phyloP scores from a whole-genome alignment of 2,888 invertebrate genomes.

The Subacronicta megacephala region DNA sequence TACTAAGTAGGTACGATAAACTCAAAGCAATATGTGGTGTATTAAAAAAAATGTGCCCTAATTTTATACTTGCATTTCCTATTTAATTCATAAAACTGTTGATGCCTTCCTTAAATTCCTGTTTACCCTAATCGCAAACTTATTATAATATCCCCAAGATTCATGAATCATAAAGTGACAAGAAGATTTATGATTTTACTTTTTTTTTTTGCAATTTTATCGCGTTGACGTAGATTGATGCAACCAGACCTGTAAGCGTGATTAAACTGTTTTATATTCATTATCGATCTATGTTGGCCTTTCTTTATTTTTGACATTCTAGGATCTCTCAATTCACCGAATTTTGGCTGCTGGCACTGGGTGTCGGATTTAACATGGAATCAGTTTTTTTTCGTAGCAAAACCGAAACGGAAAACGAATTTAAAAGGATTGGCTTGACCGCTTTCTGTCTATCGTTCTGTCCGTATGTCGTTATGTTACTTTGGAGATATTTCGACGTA shows the following conservation, averaged over 20 bases:
- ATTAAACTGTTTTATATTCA: constrained; percentile 43
- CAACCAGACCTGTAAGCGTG: constrained; percentile 39
- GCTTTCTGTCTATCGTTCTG: not conserved
- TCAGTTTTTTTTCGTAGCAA: constrained; percentile 1
- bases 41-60: too few species aligned
- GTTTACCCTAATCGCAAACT: not conserved
- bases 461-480: not conserved
- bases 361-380: constrained; percentile 5
- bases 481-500: not conserved
- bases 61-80: too few species aligned
- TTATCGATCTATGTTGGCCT: constrained; percentile 14
- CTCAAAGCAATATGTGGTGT: too few species aligned
- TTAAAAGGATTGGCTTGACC: constrained; percentile 4
- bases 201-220: constrained; percentile 51
- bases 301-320: constrained; percentile 25
- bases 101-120: not conserved
- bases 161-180: constrained; percentile 44
- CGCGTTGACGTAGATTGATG: constrained; percentile 53
- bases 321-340: constrained; percentile 29
- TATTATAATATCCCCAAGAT: constrained; percentile 1
- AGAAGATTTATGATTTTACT: constrained; percentile 45
- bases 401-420: constrained; percentile 1
- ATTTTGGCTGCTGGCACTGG: constrained; percentile 2
- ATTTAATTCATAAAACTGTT: not conserved
- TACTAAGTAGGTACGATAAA: too few species aligned